Conservation (phyloP, 2,113 vertebrate genomes). For the Vimba vimba region DNA sequence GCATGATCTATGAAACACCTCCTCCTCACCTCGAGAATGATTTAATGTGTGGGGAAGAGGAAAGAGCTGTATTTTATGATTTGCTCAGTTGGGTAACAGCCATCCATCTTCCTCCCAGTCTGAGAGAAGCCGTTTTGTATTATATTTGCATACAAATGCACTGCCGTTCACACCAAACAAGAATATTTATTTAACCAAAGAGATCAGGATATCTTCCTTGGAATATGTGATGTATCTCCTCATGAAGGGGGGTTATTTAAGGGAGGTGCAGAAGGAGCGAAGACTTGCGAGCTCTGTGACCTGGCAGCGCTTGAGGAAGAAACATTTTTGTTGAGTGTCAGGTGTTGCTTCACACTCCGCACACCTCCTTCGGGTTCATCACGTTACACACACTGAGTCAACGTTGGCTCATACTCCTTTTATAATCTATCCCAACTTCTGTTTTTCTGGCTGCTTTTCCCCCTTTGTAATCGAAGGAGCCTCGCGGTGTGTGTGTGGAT, state of each 20-base stretch:
- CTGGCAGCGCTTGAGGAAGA: slow-evolving; percentile 40
- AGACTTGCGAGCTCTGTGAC: slow-evolving; percentile 23
- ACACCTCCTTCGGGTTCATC: slow-evolving; percentile 16
- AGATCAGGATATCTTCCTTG: background rate
- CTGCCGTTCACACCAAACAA: background rate
- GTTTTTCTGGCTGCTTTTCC: background rate
- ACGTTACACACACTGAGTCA: background rate
- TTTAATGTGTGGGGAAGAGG: slow-evolving; percentile 48
- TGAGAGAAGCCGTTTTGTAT: slow-evolving; percentile 36
- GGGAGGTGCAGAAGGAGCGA: background rate
- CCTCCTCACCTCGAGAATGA: background rate
- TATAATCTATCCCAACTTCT: background rate
- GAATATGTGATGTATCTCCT: background rate
- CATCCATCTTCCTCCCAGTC: slow-evolving; percentile 38
- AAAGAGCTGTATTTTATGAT: slow-evolving; percentile 21
- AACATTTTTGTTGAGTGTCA: slow-evolving; percentile 38
- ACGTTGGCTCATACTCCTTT: background rate
- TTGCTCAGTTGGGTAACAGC: slow-evolving; percentile 42
- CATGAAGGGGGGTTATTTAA: background rate
- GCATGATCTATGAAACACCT: slow-evolving; percentile 2
- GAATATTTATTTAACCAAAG: slow-evolving; percentile 39
- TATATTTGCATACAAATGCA: slow-evolving; percentile 7
- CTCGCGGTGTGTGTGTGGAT: background rate
- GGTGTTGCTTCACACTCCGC: slow-evolving; percentile 23
- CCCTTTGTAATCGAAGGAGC: background rate